Conservation (phyloP, 1,140 invertebrate species). For the Amyelois transitella region DNA sequence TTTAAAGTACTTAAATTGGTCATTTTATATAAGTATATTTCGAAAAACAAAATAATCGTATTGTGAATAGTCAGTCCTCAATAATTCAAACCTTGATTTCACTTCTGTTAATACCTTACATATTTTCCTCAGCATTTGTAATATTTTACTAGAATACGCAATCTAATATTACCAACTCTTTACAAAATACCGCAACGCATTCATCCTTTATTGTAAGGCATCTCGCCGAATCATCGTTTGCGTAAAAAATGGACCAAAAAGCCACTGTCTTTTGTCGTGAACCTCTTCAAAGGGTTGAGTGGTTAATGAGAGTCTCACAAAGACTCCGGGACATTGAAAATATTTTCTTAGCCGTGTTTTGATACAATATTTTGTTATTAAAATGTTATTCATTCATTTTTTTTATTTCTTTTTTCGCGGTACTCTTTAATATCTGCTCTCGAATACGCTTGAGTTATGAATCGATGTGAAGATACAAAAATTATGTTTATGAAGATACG, state of each 20-base stretch:
- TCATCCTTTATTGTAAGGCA: background rate
- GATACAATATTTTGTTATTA: constrained; percentile 2
- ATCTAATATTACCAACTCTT: too few relatives aligned
- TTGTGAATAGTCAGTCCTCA: too few relatives aligned
- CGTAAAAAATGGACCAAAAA: constrained; percentile 16
- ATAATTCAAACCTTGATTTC: too few relatives aligned
- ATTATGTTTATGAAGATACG: background rate
- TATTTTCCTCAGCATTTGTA: too few relatives aligned
- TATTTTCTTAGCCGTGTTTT: constrained; percentile 1
- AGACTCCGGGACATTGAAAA: background rate
- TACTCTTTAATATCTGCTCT: background rate
- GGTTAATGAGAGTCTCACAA: constrained; percentile 10
- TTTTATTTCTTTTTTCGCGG: constrained; percentile 1
- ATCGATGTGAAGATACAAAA: background rate
- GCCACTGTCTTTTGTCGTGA: constrained; percentile 32
- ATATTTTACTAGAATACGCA: too few relatives aligned
- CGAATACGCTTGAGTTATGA: background rate
- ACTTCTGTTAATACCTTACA: too few relatives aligned
- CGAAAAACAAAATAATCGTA: too few relatives aligned
- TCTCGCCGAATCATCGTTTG: background rate
- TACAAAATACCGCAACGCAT: background rate
- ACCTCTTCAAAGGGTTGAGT: constrained; percentile 17
- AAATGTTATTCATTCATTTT: constrained; percentile 1
- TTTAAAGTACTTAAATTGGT: too few relatives aligned
- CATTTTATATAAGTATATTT: too few relatives aligned